Percentiles rank a stretch among this genome's conserved stretches.
These are phyloP conservation scores for Rhagoletis pomonella DNA, from an alignment of 1,140 invertebrate genomes.

Conservation along the genomic window DNA sequence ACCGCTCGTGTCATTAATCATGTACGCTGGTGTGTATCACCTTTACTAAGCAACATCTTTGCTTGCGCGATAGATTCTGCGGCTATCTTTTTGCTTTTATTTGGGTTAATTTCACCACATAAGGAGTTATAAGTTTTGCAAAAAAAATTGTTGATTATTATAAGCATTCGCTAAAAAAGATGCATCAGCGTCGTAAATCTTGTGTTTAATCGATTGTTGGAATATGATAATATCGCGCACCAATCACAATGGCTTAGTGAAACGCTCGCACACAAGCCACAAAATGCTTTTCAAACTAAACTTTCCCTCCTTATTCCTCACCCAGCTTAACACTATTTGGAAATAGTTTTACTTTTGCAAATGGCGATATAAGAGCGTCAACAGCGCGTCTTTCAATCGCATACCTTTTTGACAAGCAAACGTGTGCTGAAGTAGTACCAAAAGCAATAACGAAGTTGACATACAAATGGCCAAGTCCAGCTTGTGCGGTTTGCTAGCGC, in stretches of 20 bases:
- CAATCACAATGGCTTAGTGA: background rate
- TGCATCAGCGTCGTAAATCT: background rate
- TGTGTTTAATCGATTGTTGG: background rate
- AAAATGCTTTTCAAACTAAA: background rate
- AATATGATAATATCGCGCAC: background rate
- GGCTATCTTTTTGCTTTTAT: background rate
- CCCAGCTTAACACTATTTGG: background rate
- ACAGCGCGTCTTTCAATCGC: slow-evolving; percentile 9
- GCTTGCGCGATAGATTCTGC: background rate
- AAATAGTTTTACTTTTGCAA: slow-evolving; percentile 19
- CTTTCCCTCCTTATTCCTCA: background rate
- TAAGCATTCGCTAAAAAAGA: background rate
- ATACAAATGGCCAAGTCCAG: slow-evolving; percentile 49
- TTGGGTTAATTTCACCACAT: slow-evolving; percentile 16
- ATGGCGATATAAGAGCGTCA: slow-evolving; percentile 58
- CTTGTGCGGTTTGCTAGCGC: slow-evolving; percentile 46
- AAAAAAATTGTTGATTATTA: background rate
- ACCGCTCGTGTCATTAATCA: background rate
- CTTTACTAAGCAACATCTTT: background rate
- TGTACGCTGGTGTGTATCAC: background rate
- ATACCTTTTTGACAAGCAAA: slow-evolving; percentile 52
- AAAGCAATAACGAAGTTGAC: background rate
- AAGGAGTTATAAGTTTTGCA: background rate
- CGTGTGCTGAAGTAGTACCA: slow-evolving; percentile 29
- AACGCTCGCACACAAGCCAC: background rate